A percentile compares a stretch with the other conserved stretches of the same genome.
Evolutionary conservation across 2,888 invertebrate species (phyloP).

Genomic region (Agrenia bidenticulata): DNA sequence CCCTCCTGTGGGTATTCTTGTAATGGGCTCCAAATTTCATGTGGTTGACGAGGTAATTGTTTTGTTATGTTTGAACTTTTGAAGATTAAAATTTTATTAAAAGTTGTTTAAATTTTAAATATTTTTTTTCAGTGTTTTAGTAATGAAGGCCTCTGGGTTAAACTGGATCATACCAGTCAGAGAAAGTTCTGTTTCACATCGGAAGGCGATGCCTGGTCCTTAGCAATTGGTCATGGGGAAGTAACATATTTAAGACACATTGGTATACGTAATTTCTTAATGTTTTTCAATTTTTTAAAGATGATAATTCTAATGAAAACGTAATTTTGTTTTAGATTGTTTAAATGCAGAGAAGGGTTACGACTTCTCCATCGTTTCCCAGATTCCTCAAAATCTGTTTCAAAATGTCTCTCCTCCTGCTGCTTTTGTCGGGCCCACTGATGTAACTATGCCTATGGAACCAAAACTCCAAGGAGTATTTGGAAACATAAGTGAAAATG

Average conservation of each 20-base stretch:
- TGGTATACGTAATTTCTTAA: constrained; percentile 28
- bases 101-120: constrained; percentile 12
- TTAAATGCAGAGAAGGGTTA: constrained; percentile 59
- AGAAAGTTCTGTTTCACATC: constrained; percentile 68
- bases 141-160: constrained; percentile 68
- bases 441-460: constrained; percentile 14
- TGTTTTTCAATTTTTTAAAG: neutral
- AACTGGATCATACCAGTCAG: constrained; percentile 64
- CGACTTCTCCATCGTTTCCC: constrained; percentile 61
- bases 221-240: constrained; percentile 66
- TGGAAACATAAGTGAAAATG: neutral
- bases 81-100: neutral
- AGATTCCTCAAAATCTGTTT: constrained; percentile 53
- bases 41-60: constrained; percentile 67
- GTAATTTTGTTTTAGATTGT: neutral
- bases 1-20: constrained; percentile 69
- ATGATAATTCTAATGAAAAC: neutral
- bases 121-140: constrained; percentile 59
- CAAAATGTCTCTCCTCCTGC: constrained; percentile 50
- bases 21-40: constrained; percentile 66
- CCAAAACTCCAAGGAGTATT: neutral
- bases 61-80: constrained; percentile 48
- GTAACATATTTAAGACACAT: constrained; percentile 64
- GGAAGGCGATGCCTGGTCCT: constrained; percentile 71
- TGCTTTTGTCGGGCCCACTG: constrained; percentile 42